These are phyloP conservation scores for Mormyrops attenuatus DNA, from an alignment of 2,797 vertebrate species.

Conservation along the genomic window DNA sequence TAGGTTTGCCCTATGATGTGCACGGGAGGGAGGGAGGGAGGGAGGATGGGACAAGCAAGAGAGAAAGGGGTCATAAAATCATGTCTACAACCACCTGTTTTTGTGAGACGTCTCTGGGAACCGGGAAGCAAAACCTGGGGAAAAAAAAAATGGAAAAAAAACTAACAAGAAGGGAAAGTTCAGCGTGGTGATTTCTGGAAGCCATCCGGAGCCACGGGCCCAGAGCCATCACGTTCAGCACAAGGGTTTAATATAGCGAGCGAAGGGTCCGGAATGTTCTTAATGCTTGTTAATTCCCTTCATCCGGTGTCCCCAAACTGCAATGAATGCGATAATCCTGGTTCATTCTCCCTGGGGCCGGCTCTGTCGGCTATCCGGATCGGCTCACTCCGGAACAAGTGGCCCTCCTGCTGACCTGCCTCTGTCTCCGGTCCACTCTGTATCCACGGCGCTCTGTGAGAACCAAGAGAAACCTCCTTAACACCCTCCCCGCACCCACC, in stretches of 20 bases:
- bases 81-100: conserved; percentile 18
- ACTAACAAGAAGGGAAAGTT: not conserved
- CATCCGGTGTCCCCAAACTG: conserved; percentile 6
- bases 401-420: conserved; percentile 44
- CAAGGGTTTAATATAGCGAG: not conserved
- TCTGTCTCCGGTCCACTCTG: not conserved
- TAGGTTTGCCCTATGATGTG: not conserved
- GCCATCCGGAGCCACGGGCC: not conserved
- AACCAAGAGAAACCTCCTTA: conserved; percentile 27
- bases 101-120: conserved; percentile 8
- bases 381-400: conserved; percentile 16
- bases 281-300: not conserved
- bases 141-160: not conserved
- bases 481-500: not conserved
- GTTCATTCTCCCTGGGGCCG: not conserved
- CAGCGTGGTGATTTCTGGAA: not conserved
- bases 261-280: not conserved
- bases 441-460: conserved; percentile 41
- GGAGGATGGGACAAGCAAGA: not conserved
- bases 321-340: not conserved
- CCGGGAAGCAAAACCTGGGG: not conserved
- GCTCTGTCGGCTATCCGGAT: conserved; percentile 20
- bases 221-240: not conserved
- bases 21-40: not conserved
- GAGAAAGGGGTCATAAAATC: conserved; percentile 8